Evolutionary conservation across 1,140 invertebrate genomes (phyloP).

Genomic region (Portunus trituberculatus): DNA sequence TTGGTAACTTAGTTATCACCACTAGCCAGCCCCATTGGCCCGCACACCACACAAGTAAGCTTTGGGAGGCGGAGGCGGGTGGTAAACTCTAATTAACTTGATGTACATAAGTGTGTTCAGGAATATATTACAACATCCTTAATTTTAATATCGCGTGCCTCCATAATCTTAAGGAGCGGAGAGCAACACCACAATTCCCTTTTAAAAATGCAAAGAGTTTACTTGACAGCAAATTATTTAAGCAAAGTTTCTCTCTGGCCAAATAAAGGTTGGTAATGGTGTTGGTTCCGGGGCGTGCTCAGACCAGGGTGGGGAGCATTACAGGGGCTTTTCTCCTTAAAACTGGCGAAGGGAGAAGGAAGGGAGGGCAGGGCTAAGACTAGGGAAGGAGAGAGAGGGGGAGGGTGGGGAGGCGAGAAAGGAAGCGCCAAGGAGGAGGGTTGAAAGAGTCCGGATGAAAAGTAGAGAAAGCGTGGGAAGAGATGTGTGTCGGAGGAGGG

Average conservation of each 20-base stretch:
- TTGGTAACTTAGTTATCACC: background rate
- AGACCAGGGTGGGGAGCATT: conserved; percentile 4
- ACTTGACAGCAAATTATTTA: conserved; percentile 63
- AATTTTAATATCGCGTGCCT: background rate
- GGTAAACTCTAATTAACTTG: background rate
- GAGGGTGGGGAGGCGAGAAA: background rate
- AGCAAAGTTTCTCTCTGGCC: conserved; percentile 34
- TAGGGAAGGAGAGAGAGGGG: background rate
- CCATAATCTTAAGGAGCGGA: background rate
- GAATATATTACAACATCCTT: background rate
- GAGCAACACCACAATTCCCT: background rate
- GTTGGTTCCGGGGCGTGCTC: conserved; percentile 52
- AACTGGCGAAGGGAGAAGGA: conserved; percentile 28
- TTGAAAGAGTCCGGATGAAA: background rate
- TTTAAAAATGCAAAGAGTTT: background rate
- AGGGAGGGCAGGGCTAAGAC: background rate
- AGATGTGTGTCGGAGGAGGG: background rate
- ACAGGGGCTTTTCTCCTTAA: conserved; percentile 62
- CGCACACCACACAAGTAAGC: background rate
- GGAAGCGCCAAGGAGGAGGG: background rate
- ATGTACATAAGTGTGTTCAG: background rate
- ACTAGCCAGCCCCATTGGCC: background rate
- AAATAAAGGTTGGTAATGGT: conserved; percentile 49
- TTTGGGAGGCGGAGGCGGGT: background rate
- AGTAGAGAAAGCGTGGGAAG: conserved; percentile 26